Evolutionary conservation across 2,888 invertebrate species (phyloP), one percentile per base, ranked within the genome.

Genomic region (Euphydryas editha): DNA sequence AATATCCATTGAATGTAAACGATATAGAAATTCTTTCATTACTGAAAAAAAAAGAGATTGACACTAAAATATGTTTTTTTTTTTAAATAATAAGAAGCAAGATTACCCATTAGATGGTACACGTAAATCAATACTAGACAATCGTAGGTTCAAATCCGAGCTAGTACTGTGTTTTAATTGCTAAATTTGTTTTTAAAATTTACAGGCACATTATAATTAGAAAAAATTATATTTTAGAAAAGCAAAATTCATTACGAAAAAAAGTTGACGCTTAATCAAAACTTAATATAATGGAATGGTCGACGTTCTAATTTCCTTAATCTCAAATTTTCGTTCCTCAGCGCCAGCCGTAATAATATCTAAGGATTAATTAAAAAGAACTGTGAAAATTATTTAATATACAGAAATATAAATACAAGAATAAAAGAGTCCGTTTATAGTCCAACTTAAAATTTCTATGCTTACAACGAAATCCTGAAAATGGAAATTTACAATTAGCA

Each of bases 401-500:
- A 51, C n/a, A 21, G 24, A 24, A 47, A 47, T 21, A 24, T 24
- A 51, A 51, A 15, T 15, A 24, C 20, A 20, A 21, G 20, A 49
- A 30, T 30, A 30, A 42, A 68, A 46, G 58, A 47, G 30, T n/a
- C 18, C 30, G 30, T 46, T 47, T 47, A 65, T 65, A 68, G 61
- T 51, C 61, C 55, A 15, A n/a, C 15, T n/a, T 30, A 65, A 47
- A 47, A 30, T 68, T 65, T 36, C 47, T 49, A 18, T 58, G 49
- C 59, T 54, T 47, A 62, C 42, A 68, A 51, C 30, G 30, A 51
- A 63, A 51, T 58, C 63, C 39, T 58, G 30, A 39, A 54, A 62
- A 65, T 61, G 57, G 61, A 69, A 64, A 61, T n/a, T 57, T 51
- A 30, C 64, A 70, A 70, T 70, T 70, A 70, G 62, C 69, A 70